Evolutionary conservation across 2,797 vertebrate genomes (phyloP), one percentile per base, ranked within the genome.

Genomic region (Hippopotamyrus pictus): DNA sequence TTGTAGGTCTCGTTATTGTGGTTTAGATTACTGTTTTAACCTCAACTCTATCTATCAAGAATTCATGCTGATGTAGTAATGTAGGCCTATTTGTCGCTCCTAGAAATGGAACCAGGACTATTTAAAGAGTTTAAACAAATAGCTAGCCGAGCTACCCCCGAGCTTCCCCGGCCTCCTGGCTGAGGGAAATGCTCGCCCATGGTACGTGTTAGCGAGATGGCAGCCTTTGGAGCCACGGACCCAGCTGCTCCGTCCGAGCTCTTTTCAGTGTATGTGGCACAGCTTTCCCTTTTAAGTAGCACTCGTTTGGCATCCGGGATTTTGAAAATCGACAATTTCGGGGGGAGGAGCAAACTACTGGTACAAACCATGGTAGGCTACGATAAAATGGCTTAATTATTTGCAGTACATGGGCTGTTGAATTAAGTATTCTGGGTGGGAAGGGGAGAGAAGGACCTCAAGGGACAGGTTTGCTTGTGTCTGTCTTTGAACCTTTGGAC

Each of bases 401-500:
- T 73, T 73, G 65, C 50, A 86, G 11, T n/a, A 53, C 7, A 0
- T 86, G 48, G 9, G 85, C 48, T 86, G 22, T 33, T 86, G 51
- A 53, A 53, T 86, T 19, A 37, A 37, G 22, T 57, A 17, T 53
- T 85, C 11, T 11, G 8, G 22, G 22, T 1, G 59, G 53, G 53
- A 53, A 54, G 3, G 7, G 29, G 17, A 9, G 50, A 11, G 25
- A 19, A 37, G 51, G 29, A 57, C 19, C 14, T 33, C 51, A 37
- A 33, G 25, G 85, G 25, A 59, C 29, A 51, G 54, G 44, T 85
- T 83, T 54, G 53, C 53, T 14, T 53, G 0, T 2, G 69, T 51
- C 91, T 88, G 22, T 89, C 51, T 88, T 88, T 89, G 41, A 83
- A 89, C 90, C 84, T 83, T 87, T 87, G 88, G 50, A 89, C 57